phyloP scores from a whole-genome alignment of 2,113 vertebrate species.

The Thymallus thymallus region DNA sequence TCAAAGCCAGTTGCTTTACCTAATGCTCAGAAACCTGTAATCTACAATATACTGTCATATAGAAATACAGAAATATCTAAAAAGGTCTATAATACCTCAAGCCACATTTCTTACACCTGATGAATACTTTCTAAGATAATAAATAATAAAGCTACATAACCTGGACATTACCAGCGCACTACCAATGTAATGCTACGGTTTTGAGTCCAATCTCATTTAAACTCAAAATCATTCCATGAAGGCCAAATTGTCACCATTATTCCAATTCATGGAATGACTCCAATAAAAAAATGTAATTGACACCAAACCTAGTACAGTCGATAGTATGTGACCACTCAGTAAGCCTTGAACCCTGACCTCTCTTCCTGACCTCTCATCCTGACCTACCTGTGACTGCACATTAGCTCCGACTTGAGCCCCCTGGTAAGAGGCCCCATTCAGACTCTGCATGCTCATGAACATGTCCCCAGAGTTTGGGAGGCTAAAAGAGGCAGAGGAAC shows the following conservation, averaged over 20 bases:
- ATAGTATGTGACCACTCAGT: too few relatives aligned
- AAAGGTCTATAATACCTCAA: background rate
- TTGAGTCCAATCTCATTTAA: too few relatives aligned
- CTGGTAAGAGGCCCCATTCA: constrained; percentile 89
- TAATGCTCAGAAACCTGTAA: background rate
- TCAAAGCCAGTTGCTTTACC: background rate
- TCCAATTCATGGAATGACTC: too few relatives aligned
- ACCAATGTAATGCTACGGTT: too few relatives aligned
- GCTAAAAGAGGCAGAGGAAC: constrained; percentile 90
- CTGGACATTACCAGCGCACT: too few relatives aligned
- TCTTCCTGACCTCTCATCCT: background rate
- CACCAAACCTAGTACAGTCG: too few relatives aligned
- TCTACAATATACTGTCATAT: background rate
- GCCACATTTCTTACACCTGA: too few relatives aligned
- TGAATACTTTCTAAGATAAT: too few relatives aligned
- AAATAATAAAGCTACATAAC: too few relatives aligned
- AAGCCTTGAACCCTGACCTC: background rate
- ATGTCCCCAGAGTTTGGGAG: constrained; percentile 91
- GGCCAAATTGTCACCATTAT: too few relatives aligned
- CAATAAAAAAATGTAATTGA: too few relatives aligned
- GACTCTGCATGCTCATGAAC: constrained; percentile 90
- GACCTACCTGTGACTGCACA: constrained; percentile 88
- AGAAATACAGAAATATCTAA: background rate
- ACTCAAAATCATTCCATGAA: too few relatives aligned
- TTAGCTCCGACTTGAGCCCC: constrained; percentile 86